phyloP scores from a whole-genome alignment of 1,140 invertebrate species.

The Tetramorium alpestre region DNA sequence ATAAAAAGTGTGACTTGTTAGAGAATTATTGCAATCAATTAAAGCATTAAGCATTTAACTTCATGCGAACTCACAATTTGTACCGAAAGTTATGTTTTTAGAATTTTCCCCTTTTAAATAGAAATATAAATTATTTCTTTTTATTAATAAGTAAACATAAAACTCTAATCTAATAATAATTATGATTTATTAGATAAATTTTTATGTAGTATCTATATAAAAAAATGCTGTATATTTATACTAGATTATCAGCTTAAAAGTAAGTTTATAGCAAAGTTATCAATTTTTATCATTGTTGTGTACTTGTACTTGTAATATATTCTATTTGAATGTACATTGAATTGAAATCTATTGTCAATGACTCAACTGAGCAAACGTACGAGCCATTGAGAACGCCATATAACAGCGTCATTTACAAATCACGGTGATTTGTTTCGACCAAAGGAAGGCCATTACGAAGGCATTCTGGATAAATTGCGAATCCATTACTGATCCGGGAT shows the following conservation, averaged over 20 bases:
- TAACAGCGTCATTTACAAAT: constrained; percentile 43
- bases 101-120: not conserved
- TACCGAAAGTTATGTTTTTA: not conserved
- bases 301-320: not conserved
- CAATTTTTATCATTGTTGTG: not conserved
- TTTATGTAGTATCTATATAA: not conserved
- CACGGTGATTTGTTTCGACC: constrained; percentile 23
- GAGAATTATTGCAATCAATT: constrained; percentile 13
- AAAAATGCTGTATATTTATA: no score
- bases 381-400: constrained; percentile 23
- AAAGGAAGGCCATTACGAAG: not conserved
- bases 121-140: not conserved
- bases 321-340: not conserved
- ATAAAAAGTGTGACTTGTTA: constrained; percentile 1
- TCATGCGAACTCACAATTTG: not conserved
- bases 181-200: not conserved
- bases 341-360: not conserved
- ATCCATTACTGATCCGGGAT: constrained; percentile 25
- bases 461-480: constrained; percentile 29
- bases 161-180: not conserved
- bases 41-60: not conserved
- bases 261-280: not conserved
- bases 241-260: not conserved
- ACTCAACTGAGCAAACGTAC: constrained; percentile 6
- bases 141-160: not conserved